phyloP scores from a whole-genome alignment of 1,140 invertebrate species.

The Platyscapa corneri region DNA sequence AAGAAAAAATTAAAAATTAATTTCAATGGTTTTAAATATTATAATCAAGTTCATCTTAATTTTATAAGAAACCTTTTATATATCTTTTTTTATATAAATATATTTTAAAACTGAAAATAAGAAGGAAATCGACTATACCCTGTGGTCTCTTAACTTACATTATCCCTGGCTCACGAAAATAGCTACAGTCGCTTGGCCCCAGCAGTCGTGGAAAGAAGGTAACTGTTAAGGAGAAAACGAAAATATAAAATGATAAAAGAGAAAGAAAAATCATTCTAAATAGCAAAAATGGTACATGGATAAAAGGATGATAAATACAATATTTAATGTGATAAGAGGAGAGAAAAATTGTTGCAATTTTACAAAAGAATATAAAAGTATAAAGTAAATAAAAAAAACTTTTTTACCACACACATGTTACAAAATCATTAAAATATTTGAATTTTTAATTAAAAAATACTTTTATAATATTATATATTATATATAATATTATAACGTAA shows the following conservation, averaged over 20 bases:
- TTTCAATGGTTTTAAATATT: too few species aligned
- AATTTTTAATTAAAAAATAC: neutral
- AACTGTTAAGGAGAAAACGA: slow-evolving; percentile 48
- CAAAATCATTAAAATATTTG: too few species aligned
- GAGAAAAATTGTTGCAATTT: neutral
- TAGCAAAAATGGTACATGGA: neutral
- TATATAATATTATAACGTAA: neutral
- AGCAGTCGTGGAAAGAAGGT: slow-evolving; percentile 54
- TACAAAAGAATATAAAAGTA: neutral
- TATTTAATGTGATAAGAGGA: neutral
- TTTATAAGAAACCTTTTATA: neutral
- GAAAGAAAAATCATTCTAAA: slow-evolving; percentile 5
- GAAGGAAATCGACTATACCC: slow-evolving; percentile 44
- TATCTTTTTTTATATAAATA: neutral
- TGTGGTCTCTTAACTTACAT: slow-evolving; percentile 55
- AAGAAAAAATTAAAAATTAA: too few species aligned
- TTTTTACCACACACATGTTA: too few species aligned
- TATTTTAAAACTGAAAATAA: slow-evolving; percentile 37
- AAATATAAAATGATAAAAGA: too few species aligned
- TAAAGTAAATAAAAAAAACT: neutral
- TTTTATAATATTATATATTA: neutral
- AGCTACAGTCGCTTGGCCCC: slow-evolving; percentile 58
- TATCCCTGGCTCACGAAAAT: slow-evolving; percentile 64
- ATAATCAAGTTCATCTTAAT: neutral
- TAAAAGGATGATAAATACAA: too few species aligned